Evolutionary conservation across 1,140 invertebrate species (phyloP).

Genomic region (Batillaria attramentaria): DNA sequence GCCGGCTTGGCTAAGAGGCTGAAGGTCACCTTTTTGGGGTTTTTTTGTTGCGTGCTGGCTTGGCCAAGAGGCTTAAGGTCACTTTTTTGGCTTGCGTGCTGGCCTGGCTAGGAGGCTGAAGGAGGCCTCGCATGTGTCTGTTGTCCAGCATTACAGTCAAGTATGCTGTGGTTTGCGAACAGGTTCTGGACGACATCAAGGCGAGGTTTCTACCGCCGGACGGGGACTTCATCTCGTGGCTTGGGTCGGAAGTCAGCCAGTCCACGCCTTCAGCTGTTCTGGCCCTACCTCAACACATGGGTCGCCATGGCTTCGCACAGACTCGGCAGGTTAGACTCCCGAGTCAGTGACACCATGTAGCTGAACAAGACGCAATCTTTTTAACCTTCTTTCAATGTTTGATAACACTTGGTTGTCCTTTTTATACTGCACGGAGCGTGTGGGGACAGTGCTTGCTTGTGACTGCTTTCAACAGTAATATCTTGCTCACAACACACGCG

Average conservation of each 20-base stretch:
- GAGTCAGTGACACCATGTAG: no score
- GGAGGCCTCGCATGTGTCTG: no score
- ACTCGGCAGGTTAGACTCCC: conserved; percentile 8
- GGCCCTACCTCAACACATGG: conserved; percentile 28
- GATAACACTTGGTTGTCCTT: no score
- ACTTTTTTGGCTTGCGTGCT: neutral
- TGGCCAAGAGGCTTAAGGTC: neutral
- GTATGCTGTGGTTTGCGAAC: neutral
- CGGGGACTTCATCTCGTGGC: conserved; percentile 23
- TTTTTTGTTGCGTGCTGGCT: neutral
- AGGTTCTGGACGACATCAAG: conserved; percentile 25
- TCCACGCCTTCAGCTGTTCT: neutral
- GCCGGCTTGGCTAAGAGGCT: neutral
- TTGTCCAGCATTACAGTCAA: no score
- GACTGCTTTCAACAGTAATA: no score
- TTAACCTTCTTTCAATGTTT: no score
- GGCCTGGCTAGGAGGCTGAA: no score
- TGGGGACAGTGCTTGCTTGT: no score
- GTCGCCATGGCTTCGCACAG: conserved; percentile 10
- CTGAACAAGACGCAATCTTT: no score
- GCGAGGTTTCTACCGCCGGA: neutral
- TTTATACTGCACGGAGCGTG: no score
- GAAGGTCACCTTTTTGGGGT: neutral
- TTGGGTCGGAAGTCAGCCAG: conserved; percentile 8
- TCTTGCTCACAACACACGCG: no score